Conservation (phyloP, 2,797 vertebrate species). For the Sebastes reedi region DNA sequence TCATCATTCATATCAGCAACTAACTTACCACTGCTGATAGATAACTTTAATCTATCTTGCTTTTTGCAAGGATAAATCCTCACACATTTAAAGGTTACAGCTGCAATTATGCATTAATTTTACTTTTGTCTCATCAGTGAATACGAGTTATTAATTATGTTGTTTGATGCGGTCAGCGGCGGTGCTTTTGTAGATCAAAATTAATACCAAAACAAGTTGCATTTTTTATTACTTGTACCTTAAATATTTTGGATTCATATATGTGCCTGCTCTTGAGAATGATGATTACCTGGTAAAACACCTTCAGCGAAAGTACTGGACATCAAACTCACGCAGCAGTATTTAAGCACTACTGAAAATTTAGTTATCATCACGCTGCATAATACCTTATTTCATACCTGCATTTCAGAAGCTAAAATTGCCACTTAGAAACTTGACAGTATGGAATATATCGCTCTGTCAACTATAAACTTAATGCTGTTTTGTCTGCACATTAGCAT, state of each 20-base stretch:
- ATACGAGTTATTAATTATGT: background rate
- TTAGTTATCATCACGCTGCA: conserved; percentile 7
- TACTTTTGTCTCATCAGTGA: background rate
- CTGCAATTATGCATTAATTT: background rate
- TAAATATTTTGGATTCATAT: background rate
- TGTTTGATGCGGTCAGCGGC: background rate
- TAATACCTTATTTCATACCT: conserved; percentile 1
- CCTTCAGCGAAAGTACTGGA: background rate
- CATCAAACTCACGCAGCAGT: background rate
- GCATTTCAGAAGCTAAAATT: conserved; percentile 34
- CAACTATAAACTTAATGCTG: conserved; percentile 26
- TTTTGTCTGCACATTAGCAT: conserved; percentile 26
- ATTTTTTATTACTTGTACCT: background rate
- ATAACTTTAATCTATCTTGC: background rate
- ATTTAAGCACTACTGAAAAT: conserved; percentile 10
- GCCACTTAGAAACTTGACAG: conserved; percentile 29
- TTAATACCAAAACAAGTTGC: background rate
- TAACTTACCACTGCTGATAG: background rate
- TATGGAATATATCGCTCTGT: conserved; percentile 26
- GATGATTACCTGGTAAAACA: background rate
- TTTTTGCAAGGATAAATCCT: background rate
- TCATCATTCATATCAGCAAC: background rate
- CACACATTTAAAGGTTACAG: background rate
- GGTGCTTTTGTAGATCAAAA: background rate
- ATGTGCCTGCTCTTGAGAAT: background rate